Evolutionary conservation across 2,888 invertebrate genomes (phyloP).

Genomic region (Drosophila percnosoma): DNA sequence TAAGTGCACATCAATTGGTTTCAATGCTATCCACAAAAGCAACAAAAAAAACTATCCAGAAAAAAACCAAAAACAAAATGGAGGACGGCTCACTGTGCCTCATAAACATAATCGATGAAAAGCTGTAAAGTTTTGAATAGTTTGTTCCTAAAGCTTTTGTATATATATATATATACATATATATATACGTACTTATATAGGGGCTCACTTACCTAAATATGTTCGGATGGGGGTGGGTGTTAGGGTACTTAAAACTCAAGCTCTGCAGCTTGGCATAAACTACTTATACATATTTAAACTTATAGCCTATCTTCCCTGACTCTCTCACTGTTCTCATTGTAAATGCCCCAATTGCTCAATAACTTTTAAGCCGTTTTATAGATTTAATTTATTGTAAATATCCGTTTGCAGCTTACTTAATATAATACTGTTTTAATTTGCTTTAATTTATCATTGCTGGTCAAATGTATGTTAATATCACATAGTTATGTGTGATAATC

Average conservation of each 20-base stretch:
- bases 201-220: slow-evolving; percentile 32
- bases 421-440: slow-evolving; percentile 35
- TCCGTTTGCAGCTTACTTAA: slow-evolving; percentile 28
- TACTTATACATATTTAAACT: slow-evolving; percentile 20
- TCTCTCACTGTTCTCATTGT: slow-evolving; percentile 45
- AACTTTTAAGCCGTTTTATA: slow-evolving; percentile 50
- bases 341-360: slow-evolving; percentile 71
- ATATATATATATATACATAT: slow-evolving; percentile 67
- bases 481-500: slow-evolving; percentile 37
- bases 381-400: slow-evolving; percentile 39
- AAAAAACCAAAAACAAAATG: slow-evolving; percentile 12
- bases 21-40: slow-evolving; percentile 57
- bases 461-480: slow-evolving; percentile 62
- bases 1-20: slow-evolving; percentile 69
- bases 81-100: slow-evolving; percentile 31
- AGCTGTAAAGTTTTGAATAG: slow-evolving; percentile 70
- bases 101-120: slow-evolving; percentile 55
- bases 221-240: background rate
- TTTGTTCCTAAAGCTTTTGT: slow-evolving; percentile 76
- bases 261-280: slow-evolving; percentile 21
- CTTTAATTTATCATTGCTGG: slow-evolving; percentile 68
- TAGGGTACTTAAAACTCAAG: slow-evolving; percentile 5
- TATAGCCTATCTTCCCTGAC: slow-evolving; percentile 12
- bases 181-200: slow-evolving; percentile 44
- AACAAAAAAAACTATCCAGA: slow-evolving; percentile 22